Base-by-base conservation (phyloP, 2,888 invertebrate genomes). In the Polia nebulosa region DNA sequence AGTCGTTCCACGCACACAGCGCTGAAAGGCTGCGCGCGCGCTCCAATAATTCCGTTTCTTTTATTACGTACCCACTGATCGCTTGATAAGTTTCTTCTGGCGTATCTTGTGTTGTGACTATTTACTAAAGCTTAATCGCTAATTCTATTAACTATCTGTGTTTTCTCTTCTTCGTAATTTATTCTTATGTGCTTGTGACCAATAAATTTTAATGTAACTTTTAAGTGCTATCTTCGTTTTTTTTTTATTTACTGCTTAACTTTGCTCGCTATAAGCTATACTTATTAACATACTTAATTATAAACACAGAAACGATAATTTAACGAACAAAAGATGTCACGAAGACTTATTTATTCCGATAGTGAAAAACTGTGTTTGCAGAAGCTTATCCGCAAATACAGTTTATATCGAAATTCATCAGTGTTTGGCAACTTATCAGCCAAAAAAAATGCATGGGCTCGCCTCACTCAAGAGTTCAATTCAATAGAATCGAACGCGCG, bases 311-410 rank as follows among this genome's bases (percentile, higher is more conserved):
- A 47, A 29, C n/a, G 27, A 27, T 27, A 49, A 17, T n/a, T 51
- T 2, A n/a, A 29, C 11, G 29, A 5, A 51, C 11, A 17, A 51
- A n/a, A 22, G 15, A 52, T 52, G 52, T 52, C 52, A 20, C 32
- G 52, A 52, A 32, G 52, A 39, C n/a, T 39, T 1, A 39, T 56
- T 56, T 56, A 52, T 52, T 52, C 52, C 52, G 52, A 52, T 32
- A 52, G 32, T 52, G 52, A 52, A 52, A 52, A 52, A 52, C 52
- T 52, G 32, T 52, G 52, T 32, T 32, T 52, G 20, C 52, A 52
- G n/a, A 52, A 29, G 20, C 52, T 52, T 20, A 32, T 52, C 20
- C 52, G 52, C 52, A 52, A 52, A 32, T 52, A 52, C 52, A 32
- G 32, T 20, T 52, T 52, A 32, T 52, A 20, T 32, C n/a, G 52